Percentiles rank a stretch among this genome's conserved stretches.
Conservation (phyloP, 2,888 invertebrate genomes). For the Pherbina coryleti region DNA sequence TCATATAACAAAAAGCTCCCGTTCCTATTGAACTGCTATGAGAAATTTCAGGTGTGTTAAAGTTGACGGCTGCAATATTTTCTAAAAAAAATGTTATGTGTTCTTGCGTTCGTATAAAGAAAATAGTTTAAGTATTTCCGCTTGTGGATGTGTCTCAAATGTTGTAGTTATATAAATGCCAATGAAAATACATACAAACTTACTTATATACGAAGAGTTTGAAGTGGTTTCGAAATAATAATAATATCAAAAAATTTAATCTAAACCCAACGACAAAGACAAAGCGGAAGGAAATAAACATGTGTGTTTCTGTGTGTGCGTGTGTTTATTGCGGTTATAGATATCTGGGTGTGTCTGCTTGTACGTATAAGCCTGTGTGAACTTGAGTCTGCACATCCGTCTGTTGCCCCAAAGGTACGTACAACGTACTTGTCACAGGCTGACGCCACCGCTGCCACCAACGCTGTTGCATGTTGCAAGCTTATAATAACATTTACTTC, state of each 20-base stretch:
- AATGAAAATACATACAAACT: too few species aligned
- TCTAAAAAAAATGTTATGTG: too few species aligned
- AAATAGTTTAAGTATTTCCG: too few species aligned
- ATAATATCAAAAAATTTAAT: conserved; percentile 7
- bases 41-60: too few species aligned
- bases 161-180: too few species aligned
- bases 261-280: conserved; percentile 2
- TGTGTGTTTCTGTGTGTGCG: background rate
- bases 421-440: background rate
- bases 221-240: conserved; percentile 2
- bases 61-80: too few species aligned
- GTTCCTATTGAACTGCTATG: too few species aligned
- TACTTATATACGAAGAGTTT: too few species aligned
- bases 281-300: background rate
- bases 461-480: conserved; percentile 3
- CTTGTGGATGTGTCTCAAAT: too few species aligned
- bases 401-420: background rate
- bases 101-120: too few species aligned
- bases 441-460: background rate
- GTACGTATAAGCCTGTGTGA: background rate
- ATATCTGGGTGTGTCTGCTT: background rate
- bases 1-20: too few species aligned
- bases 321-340: background rate
- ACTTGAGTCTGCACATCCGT: background rate
- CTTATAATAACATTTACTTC: conserved; percentile 1